Evolutionary conservation across 2,797 vertebrate species (phyloP).

Genomic region (Sorex maritimensis): DNA sequence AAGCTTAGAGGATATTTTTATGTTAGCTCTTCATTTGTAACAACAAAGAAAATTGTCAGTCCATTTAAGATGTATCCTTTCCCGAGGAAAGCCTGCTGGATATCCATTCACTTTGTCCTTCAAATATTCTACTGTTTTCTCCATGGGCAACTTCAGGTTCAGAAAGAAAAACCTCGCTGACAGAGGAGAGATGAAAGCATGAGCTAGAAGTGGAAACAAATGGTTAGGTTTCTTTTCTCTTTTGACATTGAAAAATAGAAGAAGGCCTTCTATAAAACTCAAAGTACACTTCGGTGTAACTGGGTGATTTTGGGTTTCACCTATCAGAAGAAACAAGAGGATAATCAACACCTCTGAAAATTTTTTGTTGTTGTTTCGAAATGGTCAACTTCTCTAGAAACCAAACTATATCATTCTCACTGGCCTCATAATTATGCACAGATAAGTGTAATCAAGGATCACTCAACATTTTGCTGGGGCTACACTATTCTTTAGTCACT

Average conservation of each 20-base stretch:
- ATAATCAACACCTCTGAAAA: constrained; percentile 40
- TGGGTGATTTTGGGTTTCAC: constrained; percentile 59
- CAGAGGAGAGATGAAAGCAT: constrained; percentile 75
- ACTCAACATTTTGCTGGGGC: neutral
- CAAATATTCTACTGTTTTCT: constrained; percentile 69
- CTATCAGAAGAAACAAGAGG: constrained; percentile 48
- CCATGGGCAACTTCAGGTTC: constrained; percentile 69
- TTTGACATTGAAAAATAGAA: constrained; percentile 36
- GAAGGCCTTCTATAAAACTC: too few relatives aligned
- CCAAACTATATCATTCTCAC: constrained; percentile 43
- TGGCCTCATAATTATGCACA: constrained; percentile 20
- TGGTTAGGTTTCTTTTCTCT: constrained; percentile 65
- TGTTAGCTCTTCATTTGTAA: constrained; percentile 61
- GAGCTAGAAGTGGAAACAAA: constrained; percentile 75
- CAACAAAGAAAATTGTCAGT: constrained; percentile 58
- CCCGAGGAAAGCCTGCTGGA: constrained; percentile 9
- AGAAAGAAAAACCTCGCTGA: constrained; percentile 71
- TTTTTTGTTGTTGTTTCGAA: constrained; percentile 60
- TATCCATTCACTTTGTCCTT: constrained; percentile 59
- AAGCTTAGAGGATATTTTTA: constrained; percentile 63
- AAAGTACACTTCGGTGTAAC: constrained; percentile 65
- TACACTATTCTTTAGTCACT: constrained; percentile 49
- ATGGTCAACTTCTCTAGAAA: constrained; percentile 59
- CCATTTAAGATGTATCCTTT: constrained; percentile 60
- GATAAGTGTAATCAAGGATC: constrained; percentile 38